Conservation (phyloP, 2,797 vertebrate species). For the Microchirus variegatus region DNA sequence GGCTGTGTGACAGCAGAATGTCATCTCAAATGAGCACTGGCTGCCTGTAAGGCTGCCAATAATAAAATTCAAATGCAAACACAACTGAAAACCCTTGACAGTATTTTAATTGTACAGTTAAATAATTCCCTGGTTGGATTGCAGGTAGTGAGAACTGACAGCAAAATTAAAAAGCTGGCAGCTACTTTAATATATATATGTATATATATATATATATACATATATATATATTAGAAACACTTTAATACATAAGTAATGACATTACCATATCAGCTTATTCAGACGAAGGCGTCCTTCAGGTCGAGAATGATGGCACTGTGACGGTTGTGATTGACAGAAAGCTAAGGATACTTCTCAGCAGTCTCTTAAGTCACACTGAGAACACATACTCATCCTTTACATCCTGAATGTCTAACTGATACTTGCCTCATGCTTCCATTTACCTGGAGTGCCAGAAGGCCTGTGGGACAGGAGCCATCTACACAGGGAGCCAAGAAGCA, state of each 20-base stretch:
- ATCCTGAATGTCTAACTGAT: constrained; percentile 62
- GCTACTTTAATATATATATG: constrained; percentile 31
- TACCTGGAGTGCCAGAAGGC: constrained; percentile 57
- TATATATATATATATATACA: too few relatives aligned
- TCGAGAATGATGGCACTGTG: constrained; percentile 44
- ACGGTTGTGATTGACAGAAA: constrained; percentile 42
- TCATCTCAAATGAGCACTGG: constrained; percentile 26
- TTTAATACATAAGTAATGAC: constrained; percentile 35
- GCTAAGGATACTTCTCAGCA: constrained; percentile 49
- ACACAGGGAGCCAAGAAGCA: constrained; percentile 59
- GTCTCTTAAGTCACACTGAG: constrained; percentile 54
- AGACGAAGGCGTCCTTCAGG: constrained; percentile 27
- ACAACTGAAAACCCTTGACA: constrained; percentile 48
- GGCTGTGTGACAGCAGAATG: constrained; percentile 22
- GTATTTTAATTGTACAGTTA: constrained; percentile 58
- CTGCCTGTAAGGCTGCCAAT: constrained; percentile 36
- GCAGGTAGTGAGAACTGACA: constrained; percentile 27
- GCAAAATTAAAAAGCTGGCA: constrained; percentile 37
- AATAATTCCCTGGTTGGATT: constrained; percentile 42
- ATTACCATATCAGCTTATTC: constrained; percentile 44
- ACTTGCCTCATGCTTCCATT: constrained; percentile 63
- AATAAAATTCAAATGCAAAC: constrained; percentile 41
- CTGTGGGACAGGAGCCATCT: constrained; percentile 56
- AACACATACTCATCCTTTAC: constrained; percentile 37
- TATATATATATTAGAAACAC: constrained; percentile 14